Conservation (phyloP, 92 coral and sea anemone genomes). For the Pocillopora grandis region DNA sequence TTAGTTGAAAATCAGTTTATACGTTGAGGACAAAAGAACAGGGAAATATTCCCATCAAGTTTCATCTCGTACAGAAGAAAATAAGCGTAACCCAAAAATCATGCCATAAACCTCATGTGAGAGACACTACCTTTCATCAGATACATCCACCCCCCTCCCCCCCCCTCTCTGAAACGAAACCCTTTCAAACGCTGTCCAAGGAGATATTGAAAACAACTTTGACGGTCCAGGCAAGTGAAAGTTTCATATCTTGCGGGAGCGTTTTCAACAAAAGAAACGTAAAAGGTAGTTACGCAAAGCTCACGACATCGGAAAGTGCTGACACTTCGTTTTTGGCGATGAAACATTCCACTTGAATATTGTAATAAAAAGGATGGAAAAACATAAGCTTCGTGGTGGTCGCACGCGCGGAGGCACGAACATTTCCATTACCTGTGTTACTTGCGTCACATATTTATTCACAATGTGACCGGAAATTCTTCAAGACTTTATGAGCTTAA, state of each 20-base stretch:
- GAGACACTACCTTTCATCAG: too few relatives aligned
- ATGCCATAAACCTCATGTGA: too few relatives aligned
- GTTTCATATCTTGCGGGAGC: background rate
- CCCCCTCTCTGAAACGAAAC: too few relatives aligned
- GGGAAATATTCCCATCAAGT: too few relatives aligned
- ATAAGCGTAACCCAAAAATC: too few relatives aligned
- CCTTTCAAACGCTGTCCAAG: too few relatives aligned
- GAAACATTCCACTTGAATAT: background rate
- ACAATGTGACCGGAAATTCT: constrained; percentile 13
- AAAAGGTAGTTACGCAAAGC: background rate
- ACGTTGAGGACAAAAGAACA: too few relatives aligned
- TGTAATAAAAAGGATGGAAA: background rate
- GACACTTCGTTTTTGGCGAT: background rate
- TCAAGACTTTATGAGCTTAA: constrained; percentile 6
- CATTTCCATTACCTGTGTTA: background rate
- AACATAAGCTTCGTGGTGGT: background rate
- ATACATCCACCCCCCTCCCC: too few relatives aligned
- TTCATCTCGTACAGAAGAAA: too few relatives aligned
- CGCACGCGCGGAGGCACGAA: background rate
- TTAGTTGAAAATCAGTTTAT: too few relatives aligned
- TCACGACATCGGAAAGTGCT: background rate
- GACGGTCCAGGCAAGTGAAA: background rate
- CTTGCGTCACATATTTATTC: background rate
- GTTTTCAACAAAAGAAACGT: background rate
- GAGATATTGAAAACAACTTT: too few relatives aligned